Evolutionary conservation across 2,113 vertebrate species (phyloP), one percentile per base, ranked within the genome.

Genomic region (Stegostoma tigrinum): DNA sequence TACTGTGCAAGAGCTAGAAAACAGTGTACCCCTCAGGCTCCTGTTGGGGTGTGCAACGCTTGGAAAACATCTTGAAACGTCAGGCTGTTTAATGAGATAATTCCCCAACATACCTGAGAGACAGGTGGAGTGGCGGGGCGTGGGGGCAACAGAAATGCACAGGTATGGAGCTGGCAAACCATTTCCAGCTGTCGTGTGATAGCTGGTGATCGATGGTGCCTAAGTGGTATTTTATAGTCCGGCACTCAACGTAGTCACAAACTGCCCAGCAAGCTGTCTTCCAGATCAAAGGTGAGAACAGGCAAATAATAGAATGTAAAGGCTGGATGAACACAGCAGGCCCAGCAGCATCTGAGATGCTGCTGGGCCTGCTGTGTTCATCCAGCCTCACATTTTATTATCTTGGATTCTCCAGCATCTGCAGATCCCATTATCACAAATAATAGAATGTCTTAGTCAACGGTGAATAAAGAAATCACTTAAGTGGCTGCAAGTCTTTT

Each of bases 1-100:
- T n/a, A 64, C n/a, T 24, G 55, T 45, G 61, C 8, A 67, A 93
- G 15, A 19, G 0, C 34, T 2, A 67, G 89, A 93, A 66, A n/a
- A n/a, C 89, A 38, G 64, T 12, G 61, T n/a, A 0, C 2, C 94
- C 94, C 94, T 45, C n/a, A 38, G 67, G 94, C 94, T 15, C 48
- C 52, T 75, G 67, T 95, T 72, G 67, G 67, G 93, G 67, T 72
- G 94, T 48, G 42, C 42, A 45, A 95, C 52, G 30, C 94, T 48
- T 48, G 72, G 94, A 68, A 52, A 95, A 72, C 68, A 95, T 75
- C 94, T 95, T 95, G 94, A 95, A 72, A 70, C 27, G 68, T 95
- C 68, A 95, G 61, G 61, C 61, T 27, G 30, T 48, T 95, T 34
- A 72, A 95, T 14, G 68, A 95, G 68, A 75, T 70, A 75, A 95